phyloP scores from a whole-genome alignment of 2,888 invertebrate genomes.

The Tenthredo livida region DNA sequence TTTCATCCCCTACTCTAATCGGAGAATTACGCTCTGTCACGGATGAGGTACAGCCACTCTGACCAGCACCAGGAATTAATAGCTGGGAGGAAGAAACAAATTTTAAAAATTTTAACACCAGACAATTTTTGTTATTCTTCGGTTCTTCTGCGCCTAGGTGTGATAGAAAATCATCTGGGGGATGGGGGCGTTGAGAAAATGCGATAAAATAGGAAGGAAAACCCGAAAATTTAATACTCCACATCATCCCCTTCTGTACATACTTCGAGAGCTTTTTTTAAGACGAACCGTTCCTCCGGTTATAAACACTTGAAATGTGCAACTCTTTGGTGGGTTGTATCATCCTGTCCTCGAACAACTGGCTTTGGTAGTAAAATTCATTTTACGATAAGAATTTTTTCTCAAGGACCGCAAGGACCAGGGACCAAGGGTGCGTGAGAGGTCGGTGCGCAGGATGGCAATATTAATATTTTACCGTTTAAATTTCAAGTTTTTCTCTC shows the following conservation, averaged over 20 bases:
- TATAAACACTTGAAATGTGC: not conserved
- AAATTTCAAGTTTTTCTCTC: not conserved
- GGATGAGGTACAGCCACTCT: not conserved
- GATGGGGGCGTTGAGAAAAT: not conserved
- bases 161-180: not conserved
- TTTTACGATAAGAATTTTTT: conserved; percentile 10
- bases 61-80: not conserved
- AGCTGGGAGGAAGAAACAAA: not conserved
- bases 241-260: not conserved
- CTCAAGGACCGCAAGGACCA: not conserved
- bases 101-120: not conserved
- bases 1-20: not conserved
- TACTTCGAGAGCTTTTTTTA: not conserved
- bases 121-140: not conserved
- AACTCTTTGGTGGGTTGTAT: not conserved
- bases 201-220: not conserved
- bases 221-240: not conserved
- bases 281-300: not conserved
- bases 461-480: not conserved
- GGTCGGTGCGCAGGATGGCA: not conserved
- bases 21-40: conserved; percentile 12
- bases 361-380: not conserved
- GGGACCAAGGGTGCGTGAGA: not conserved
- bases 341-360: not conserved
- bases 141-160: not conserved